Conservation (phyloP, 1,140 invertebrate genomes). For the Drosophila santomea region DNA sequence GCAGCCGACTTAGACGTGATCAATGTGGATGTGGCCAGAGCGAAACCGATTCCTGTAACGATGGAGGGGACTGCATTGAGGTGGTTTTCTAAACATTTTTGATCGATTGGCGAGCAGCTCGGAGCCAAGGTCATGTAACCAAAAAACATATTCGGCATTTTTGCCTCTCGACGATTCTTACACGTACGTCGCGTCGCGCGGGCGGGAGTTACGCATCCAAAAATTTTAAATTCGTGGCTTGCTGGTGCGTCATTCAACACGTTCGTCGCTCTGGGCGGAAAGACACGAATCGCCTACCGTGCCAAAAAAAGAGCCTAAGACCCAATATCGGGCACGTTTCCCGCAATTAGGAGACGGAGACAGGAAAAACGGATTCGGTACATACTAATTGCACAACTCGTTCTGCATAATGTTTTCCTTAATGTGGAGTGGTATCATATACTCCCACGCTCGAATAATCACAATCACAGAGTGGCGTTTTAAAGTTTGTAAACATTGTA, state of each 20-base stretch:
- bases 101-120: not conserved
- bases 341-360: not conserved
- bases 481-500: not conserved
- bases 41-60: slow-evolving; percentile 13
- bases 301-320: slow-evolving; percentile 22
- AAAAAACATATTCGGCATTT: not conserved
- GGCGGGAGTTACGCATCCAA: slow-evolving; percentile 38
- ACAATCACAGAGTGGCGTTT: not conserved
- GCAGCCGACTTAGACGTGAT: slow-evolving; percentile 15
- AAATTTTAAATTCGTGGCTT: slow-evolving; percentile 14
- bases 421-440: too few relatives aligned
- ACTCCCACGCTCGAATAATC: too few relatives aligned
- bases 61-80: not conserved
- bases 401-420: too few relatives aligned
- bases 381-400: too few relatives aligned
- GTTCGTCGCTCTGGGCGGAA: slow-evolving; percentile 42
- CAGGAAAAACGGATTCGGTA: not conserved
- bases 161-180: slow-evolving; percentile 17
- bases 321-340: slow-evolving; percentile 13
- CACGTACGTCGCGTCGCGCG: slow-evolving; percentile 20
- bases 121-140: slow-evolving; percentile 18
- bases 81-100: not conserved
- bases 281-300: slow-evolving; percentile 43
- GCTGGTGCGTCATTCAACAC: slow-evolving; percentile 48
- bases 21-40: slow-evolving; percentile 6